Base-by-base conservation (phyloP, 2,113 vertebrate species). In the Alethe castanea region DNA sequence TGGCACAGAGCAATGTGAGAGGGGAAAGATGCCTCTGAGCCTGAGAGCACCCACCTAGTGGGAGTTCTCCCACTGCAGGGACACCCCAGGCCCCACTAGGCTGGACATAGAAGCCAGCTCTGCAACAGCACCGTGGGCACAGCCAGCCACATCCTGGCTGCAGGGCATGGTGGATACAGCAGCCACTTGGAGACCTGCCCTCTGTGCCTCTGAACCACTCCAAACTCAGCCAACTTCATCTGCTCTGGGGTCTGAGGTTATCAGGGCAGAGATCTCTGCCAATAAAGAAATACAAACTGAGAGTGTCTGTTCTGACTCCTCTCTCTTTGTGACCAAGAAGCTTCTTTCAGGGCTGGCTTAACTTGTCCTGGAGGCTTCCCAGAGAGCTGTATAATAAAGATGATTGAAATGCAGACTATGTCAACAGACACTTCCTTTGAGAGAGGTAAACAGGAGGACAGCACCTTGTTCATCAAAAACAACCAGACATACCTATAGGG, bases 381-480 rank as follows among this genome's bases (percentile, higher is more conserved):
- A 96, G 93, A 81, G 81, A 24, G 0, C 89, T 94, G 81, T 92
- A 20, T 82, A 97, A 96, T 89, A 96, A 96, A 96, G 92, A 96
- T 84, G 92, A 97, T 56, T 97, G 97, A 97, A 97, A 97, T 15
- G 9, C 84, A 91, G 87, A 81, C 95, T 93, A 28, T 92, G 86
- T 97, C 92, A 97, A 97, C 95, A 97, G 92, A 96, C 47, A 87
- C 83, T 97, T 97, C 96, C 96, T 97, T 95, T 97, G 83, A 96
- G 94, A 95, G 89, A 96, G 91, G 92, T 94, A 96, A 97, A 94
- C 82, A 86, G 72, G 29, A 96, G 90, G 95, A 97, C 95, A 98
- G 93, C 90, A 90, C 82, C 86, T 97, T 91, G 26, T 96, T 96
- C 97, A 95, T 96, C 84, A 96, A 89, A 97, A 97, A 40, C 67